phyloP scores from a whole-genome alignment of 2,113 vertebrate species.

The Lipotes vexillifer region DNA sequence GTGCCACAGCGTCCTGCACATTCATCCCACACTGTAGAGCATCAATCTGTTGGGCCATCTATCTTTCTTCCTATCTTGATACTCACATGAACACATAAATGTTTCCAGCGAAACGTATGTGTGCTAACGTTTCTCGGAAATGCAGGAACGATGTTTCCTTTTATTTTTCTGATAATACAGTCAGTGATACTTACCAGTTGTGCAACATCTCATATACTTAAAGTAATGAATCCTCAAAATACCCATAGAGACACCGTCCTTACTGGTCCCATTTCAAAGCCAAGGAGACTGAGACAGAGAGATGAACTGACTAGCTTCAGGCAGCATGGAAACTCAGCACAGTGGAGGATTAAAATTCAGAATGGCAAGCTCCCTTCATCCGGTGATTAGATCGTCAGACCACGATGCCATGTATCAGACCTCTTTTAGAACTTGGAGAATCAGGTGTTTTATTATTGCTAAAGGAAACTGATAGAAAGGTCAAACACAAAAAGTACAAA shows the following conservation, averaged over 20 bases:
- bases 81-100: not conserved
- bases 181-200: not conserved
- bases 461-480: constrained; percentile 41
- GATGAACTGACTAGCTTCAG: not conserved
- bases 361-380: not conserved
- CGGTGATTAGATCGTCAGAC: constrained; percentile 13
- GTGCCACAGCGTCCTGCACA: constrained; percentile 1
- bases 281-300: constrained; percentile 13
- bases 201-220: not conserved
- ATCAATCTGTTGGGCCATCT: constrained; percentile 17
- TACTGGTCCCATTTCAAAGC: constrained; percentile 20
- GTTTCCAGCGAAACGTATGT: not conserved
- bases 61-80: not conserved
- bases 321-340: not conserved
- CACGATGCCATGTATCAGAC: not conserved
- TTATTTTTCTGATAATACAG: not conserved
- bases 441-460: not conserved
- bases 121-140: not conserved
- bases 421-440: constrained; percentile 32
- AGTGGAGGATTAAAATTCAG: not conserved
- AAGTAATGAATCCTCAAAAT: not conserved
- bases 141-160: not conserved
- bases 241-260: not conserved
- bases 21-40: not conserved
- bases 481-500: constrained; percentile 39